Evolutionary conservation across 2,797 vertebrate genomes (phyloP).

Genomic region (Bradypodion ventrale): DNA sequence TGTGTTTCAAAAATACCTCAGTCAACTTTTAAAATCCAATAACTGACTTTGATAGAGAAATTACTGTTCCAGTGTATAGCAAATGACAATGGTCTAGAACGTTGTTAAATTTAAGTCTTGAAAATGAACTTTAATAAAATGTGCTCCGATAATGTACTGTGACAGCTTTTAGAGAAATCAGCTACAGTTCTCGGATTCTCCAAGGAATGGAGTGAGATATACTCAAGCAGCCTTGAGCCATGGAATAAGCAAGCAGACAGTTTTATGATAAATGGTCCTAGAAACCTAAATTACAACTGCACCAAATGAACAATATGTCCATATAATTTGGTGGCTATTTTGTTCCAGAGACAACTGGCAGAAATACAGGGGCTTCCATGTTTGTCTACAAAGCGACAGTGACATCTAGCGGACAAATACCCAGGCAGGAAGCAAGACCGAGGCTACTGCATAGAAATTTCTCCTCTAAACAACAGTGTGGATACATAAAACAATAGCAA

Average conservation of each 20-base stretch:
- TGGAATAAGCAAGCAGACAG: slow-evolving; percentile 61
- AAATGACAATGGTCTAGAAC: slow-evolving; percentile 64
- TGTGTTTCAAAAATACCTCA: slow-evolving; percentile 52
- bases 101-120: slow-evolving; percentile 60
- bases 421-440: not conserved
- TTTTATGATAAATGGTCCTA: slow-evolving; percentile 67
- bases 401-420: slow-evolving; percentile 65
- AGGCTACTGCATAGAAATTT: slow-evolving; percentile 5
- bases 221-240: slow-evolving; percentile 67
- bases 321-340: slow-evolving; percentile 49
- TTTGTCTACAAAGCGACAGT: slow-evolving; percentile 35
- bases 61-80: slow-evolving; percentile 48
- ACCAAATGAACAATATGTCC: slow-evolving; percentile 61
- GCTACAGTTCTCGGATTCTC: slow-evolving; percentile 52
- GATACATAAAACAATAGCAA: slow-evolving; percentile 13
- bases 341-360: slow-evolving; percentile 4
- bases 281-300: slow-evolving; percentile 71
- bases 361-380: accelerated
- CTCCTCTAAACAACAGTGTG: slow-evolving; percentile 18
- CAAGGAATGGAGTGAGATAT: slow-evolving; percentile 54
- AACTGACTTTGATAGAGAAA: slow-evolving; percentile 60
- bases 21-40: slow-evolving; percentile 53
- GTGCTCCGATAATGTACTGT: slow-evolving; percentile 56
- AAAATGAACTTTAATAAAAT: slow-evolving; percentile 70
- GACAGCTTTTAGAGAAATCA: slow-evolving; percentile 68